Evolutionary conservation across 2,797 vertebrate species (phyloP).

Genomic region (Melanotaenia nigrans): DNA sequence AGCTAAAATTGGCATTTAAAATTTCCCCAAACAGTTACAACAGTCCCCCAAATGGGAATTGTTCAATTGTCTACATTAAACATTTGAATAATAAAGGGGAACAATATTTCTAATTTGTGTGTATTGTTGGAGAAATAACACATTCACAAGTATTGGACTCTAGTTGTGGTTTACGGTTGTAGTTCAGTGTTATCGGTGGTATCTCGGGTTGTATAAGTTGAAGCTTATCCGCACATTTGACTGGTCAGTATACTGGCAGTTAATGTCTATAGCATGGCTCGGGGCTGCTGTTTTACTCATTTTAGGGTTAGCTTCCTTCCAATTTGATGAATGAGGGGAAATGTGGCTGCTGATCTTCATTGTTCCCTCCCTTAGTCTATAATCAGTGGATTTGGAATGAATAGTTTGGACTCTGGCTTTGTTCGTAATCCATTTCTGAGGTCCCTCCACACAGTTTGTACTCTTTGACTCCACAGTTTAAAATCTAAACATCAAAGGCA

Average conservation of each 20-base stretch:
- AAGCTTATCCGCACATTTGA: background rate
- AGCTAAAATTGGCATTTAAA: background rate
- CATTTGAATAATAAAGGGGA: background rate
- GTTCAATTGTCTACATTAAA: background rate
- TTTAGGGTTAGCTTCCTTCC: constrained; percentile 10
- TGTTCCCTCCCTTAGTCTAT: constrained; percentile 19
- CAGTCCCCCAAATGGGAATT: too few relatives aligned
- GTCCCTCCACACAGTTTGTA: constrained; percentile 15
- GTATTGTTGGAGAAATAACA: constrained; percentile 15
- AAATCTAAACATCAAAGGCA: constrained; percentile 23
- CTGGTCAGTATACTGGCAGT: background rate
- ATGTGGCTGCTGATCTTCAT: constrained; percentile 24
- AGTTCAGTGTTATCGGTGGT: background rate
- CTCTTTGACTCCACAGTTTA: constrained; percentile 19
- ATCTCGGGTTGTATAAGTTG: background rate
- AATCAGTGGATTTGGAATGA: constrained; percentile 45
- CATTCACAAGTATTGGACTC: background rate
- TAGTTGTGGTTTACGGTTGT: constrained; percentile 19
- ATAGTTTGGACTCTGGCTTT: constrained; percentile 40
- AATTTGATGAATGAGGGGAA: constrained; percentile 16
- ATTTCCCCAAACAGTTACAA: background rate
- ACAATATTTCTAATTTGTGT: constrained; percentile 14
- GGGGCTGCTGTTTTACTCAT: background rate
- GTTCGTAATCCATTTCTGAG: constrained; percentile 39
- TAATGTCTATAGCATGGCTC: background rate